Base-by-base conservation (phyloP, 2,888 invertebrate species). In the Agonopterix subpropinquella region DNA sequence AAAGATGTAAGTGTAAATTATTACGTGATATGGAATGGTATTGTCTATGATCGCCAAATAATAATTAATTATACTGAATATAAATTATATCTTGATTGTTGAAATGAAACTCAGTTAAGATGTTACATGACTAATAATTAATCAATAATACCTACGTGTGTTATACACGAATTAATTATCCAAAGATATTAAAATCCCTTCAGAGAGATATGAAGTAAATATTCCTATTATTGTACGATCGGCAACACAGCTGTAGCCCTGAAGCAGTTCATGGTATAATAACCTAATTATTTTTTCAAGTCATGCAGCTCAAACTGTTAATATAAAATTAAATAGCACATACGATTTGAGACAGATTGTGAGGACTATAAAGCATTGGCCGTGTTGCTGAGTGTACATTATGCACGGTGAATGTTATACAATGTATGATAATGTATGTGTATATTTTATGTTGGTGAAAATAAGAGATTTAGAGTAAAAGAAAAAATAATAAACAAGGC, bases 21-120 rank as follows among this genome's bases (percentile, higher is more conserved):
- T 70, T 67, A 79, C 77, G 85, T 82, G 82, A 82, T 81, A 85
- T 61, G 78, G 81, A 79, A 77, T 68, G 82, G 79, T 84, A 79
- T 80, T 80, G 78, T 79, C 68, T 81, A 81, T 80, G 77, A 82
- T 87, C 86, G 88, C 88, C 88, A 88, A 88, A 88, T 83, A 80
- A 80, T 72, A 75, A 72, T 28, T 28, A 28, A 28, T 71, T 75
- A 72, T 78, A 80, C 67, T 75, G 73, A 73, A 58, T 55, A 56
- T 42, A 11, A 11, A 42, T 42, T 42, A 57, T 55, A 80, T 73
- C 69, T 70, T 73, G 71, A 78, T 77, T 82, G 83, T 85, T 85
- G 70, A 80, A 73, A 70, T n/a, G n/a, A 28, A 39, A n/a, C 70
- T 76, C 73, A 68, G 67, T 70, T 78, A 77, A 73, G 69, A 73